Conservation (phyloP, 2,113 vertebrate genomes). For the Prolemur simus region DNA sequence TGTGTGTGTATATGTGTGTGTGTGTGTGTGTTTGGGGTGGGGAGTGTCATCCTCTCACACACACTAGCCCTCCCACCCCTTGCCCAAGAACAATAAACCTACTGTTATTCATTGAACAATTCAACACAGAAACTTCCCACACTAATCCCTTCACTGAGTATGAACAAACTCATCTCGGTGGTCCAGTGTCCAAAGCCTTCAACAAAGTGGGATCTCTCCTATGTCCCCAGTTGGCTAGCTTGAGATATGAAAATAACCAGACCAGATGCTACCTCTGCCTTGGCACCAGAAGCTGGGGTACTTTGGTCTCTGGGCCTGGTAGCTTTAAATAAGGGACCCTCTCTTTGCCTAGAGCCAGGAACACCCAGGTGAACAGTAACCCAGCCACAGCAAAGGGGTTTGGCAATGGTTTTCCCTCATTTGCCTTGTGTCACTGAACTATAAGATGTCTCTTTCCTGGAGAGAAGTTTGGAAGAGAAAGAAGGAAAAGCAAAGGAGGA, state of each 20-base stretch:
- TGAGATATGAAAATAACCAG: conserved; percentile 23
- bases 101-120: conserved; percentile 53
- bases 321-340: not conserved
- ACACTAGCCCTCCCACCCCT: not conserved
- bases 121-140: conserved; percentile 46
- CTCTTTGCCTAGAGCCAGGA: conserved; percentile 3
- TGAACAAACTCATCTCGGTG: conserved; percentile 31
- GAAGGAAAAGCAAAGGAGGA: not conserved
- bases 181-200: not conserved
- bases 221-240: not conserved
- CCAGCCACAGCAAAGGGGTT: not conserved
- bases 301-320: not conserved
- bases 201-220: conserved; percentile 1
- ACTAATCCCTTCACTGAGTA: conserved; percentile 35
- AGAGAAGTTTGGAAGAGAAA: not conserved
- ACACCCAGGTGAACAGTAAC: not conserved
- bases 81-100: conserved; percentile 56
- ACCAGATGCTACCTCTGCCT: not conserved
- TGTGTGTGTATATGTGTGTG: not conserved
- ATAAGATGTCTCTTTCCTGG: not conserved
- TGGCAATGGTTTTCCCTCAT: not conserved
- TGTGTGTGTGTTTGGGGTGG: not conserved
- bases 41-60: not conserved
- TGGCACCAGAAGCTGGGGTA: not conserved
- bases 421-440: conserved; percentile 16